Base-by-base conservation (phyloP, 2,888 invertebrate species). In the Terebella lapidaria region DNA sequence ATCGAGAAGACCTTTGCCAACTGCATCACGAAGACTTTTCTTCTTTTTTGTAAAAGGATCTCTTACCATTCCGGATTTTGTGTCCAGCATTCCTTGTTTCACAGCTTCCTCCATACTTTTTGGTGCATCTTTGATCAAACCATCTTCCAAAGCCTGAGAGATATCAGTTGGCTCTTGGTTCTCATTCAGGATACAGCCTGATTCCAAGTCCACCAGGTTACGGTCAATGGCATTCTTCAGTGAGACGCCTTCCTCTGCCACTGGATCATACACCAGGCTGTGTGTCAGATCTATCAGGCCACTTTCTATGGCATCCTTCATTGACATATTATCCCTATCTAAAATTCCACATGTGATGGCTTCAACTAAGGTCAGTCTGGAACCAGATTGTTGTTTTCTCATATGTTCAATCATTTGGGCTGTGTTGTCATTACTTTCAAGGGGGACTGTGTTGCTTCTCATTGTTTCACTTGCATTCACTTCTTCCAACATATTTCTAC, bases 171-270 rank as follows among this genome's bases (percentile, higher is more conserved):
- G n/a, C n/a, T n/a, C n/a, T n/a, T n/a, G n/a, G n/a, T 35, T 35
- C 42, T 35, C 42, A 35, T 35, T n/a, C 10, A 35, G 42, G 10
- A 35, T 35, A 10, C 4, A 15, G 18, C 56, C 56, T 0, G 46
- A 29, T 2, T 58, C 10, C 18, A n/a, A 26, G n/a, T 57, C 57
- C 24, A 57, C 10, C 20, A 57, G 3, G n/a, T 49, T 49, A 25
- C 15, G 20, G n/a, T 35, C 42, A 10, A 35, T 10, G 10, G 42
- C 42, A 10, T 10, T 35, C 10, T 35, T 35, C 66, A 96, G 84
- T 25, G 92, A 91, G 49, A 94, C 85, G 77, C 89, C 88, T 66
- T 76, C 77, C 18, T 82, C 81, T 35, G 83, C 83, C 86, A 88
- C 84, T 67, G 83, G 80, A 71, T 90, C 89, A 54, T 85, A 85